Base-by-base conservation (phyloP, 2,797 vertebrate genomes). In the Smutsia temminckii region DNA sequence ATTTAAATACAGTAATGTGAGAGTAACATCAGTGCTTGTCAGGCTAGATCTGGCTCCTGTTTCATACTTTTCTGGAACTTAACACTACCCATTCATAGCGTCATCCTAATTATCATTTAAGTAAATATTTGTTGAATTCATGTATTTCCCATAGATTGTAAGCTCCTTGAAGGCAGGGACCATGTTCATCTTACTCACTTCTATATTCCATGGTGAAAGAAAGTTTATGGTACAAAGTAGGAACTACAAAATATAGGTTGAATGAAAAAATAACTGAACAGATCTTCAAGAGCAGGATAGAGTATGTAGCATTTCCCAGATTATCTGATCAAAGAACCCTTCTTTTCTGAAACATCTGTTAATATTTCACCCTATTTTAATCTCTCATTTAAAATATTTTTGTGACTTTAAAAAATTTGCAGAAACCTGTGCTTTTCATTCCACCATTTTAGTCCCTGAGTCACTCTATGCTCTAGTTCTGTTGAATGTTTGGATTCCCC, bases 261-360 rank as follows among this genome's bases (percentile, higher is more conserved):
- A 32, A 74, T 85, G 32, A 93, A 78, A 94, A 89, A 91, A 83
- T 78, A 92, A 59, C 29, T 69, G 20, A 89, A 69, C 42, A 20
- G 7, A 32, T 49, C 29, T 40, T 32, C 29, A 83, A 71, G 23
- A 84, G 2, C 7, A 80, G 23, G n/a, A 21, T 42, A n/a, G 13
- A 83, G 29, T 51, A 49, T 16, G 2, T 20, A 57, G 6, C 29
- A 78, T 86, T 93, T 89, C 34, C 21, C 37, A 89, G 79, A 29
- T 34, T 32, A n/a, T 68, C 32, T 91, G 49, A 77, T 21, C 40
- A 91, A 63, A 3, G 64, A 89, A 46, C 8, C 1, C 6, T 83
- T 71, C 21, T 83, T 89, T 78, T 80, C 10, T 69, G 11, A 17
- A 55, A 8, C 85, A 68, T 27, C 20, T 92, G 23, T 80, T 79